Conservation (phyloP, 2,888 invertebrate species). For the Myopa tessellatipennis region DNA sequence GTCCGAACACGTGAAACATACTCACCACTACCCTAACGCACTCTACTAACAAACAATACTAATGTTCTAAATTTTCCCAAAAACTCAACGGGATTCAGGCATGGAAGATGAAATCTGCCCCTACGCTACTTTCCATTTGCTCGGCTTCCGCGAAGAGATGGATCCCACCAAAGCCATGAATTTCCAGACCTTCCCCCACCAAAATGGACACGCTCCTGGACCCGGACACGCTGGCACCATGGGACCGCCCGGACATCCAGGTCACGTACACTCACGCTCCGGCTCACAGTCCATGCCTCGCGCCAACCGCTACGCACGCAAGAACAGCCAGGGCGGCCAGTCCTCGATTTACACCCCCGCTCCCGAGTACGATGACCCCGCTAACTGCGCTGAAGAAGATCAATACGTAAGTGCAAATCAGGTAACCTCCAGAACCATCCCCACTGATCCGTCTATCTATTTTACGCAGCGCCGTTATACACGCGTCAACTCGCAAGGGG, state of each 20-base stretch:
- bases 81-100: conserved; percentile 70
- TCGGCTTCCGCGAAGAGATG: conserved; percentile 96
- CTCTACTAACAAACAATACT: not conserved
- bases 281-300: conserved; percentile 91
- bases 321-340: conserved; percentile 83
- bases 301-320: conserved; percentile 78
- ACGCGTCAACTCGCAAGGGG: conserved; percentile 74
- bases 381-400: conserved; percentile 91
- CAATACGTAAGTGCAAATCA: conserved; percentile 75
- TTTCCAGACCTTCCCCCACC: conserved; percentile 87
- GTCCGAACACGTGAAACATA: not conserved
- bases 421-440: not conserved
- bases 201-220: conserved; percentile 72
- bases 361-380: conserved; percentile 93
- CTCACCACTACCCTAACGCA: not conserved
- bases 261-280: conserved; percentile 84
- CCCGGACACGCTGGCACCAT: conserved; percentile 84
- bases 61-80: not conserved
- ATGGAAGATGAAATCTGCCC: conserved; percentile 98
- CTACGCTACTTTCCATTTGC: conserved; percentile 94
- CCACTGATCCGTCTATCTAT: not conserved
- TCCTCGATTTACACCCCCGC: conserved; percentile 85
- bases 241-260: conserved; percentile 82
- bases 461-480: conserved; percentile 75
- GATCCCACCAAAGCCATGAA: conserved; percentile 91